Conservation (phyloP, 2,113 vertebrate species). For the Cricetomys ansorgei region DNA sequence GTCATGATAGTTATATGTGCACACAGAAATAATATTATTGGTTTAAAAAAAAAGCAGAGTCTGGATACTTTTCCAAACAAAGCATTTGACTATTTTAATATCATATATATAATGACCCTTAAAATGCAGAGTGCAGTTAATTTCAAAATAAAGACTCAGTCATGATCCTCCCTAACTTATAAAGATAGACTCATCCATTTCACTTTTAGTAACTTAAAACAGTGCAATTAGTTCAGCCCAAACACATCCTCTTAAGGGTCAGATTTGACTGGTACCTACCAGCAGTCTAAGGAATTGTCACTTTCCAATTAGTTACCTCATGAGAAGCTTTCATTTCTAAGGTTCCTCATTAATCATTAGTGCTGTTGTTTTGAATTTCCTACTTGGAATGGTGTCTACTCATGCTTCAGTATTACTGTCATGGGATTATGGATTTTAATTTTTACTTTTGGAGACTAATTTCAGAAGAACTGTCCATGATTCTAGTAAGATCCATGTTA, state of each 20-base stretch:
- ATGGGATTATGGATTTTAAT: neutral
- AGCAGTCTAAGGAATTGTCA: neutral
- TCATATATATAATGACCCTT: neutral
- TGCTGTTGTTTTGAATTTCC: slow-evolving; percentile 35
- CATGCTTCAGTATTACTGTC: slow-evolving; percentile 18
- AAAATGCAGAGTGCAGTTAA: neutral
- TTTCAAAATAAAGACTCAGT: neutral
- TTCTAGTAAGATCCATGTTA: neutral
- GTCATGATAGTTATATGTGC: neutral
- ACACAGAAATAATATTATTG: neutral
- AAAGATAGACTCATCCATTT: neutral
- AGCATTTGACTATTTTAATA: neutral
- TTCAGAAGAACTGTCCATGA: slow-evolving; percentile 16
- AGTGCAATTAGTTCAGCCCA: neutral
- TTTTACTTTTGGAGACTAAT: neutral
- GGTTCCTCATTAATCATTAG: slow-evolving; percentile 34
- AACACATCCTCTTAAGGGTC: neutral
- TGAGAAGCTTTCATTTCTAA: slow-evolving; percentile 21
- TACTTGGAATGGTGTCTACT: neutral
- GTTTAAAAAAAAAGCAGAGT: neutral
- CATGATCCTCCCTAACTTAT: neutral
- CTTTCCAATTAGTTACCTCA: neutral
- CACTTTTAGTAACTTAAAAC: slow-evolving; percentile 2
- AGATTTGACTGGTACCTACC: neutral
- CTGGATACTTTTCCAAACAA: neutral